These are phyloP conservation scores for Zaprionus nigranus DNA, from an alignment of 1,140 invertebrate genomes.

Conservation along the genomic window DNA sequence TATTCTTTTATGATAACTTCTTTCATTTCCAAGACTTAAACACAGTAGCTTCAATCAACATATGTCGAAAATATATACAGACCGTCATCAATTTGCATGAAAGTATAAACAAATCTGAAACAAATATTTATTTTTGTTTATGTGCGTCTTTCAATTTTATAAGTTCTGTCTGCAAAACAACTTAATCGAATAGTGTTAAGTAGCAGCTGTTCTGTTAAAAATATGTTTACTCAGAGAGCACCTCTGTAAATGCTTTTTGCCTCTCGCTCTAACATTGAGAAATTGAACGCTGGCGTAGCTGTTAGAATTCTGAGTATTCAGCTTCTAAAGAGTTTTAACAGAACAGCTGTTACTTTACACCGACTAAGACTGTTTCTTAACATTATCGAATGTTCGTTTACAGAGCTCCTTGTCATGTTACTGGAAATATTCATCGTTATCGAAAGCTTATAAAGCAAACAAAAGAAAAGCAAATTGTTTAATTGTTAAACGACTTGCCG, in stretches of 20 bases:
- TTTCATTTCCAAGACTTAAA: background rate
- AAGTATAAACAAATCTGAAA: background rate
- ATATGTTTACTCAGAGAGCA: background rate
- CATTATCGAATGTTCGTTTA: background rate
- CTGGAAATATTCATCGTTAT: conserved; percentile 4
- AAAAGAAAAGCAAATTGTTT: conserved; percentile 20
- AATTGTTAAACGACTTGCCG: conserved; percentile 14
- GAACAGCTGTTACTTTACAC: too few relatives aligned
- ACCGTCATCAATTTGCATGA: background rate
- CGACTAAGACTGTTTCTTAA: background rate
- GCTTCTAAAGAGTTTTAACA: too few relatives aligned
- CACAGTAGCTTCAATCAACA: background rate
- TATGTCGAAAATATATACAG: background rate
- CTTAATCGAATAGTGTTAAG: too few relatives aligned
- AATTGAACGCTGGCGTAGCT: too few relatives aligned
- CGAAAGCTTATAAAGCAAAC: conserved; percentile 19
- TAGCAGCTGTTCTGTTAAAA: too few relatives aligned
- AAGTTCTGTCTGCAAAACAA: background rate
- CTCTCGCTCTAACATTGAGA: too few relatives aligned
- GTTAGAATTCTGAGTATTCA: too few relatives aligned
- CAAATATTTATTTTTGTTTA: background rate
- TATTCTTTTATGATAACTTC: background rate
- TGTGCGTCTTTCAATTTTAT: background rate
- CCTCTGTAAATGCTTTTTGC: too few relatives aligned
- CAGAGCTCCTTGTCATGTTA: background rate